Evolutionary conservation across 1,140 invertebrate species (phyloP).

Genomic region (Gryon sp.): DNA sequence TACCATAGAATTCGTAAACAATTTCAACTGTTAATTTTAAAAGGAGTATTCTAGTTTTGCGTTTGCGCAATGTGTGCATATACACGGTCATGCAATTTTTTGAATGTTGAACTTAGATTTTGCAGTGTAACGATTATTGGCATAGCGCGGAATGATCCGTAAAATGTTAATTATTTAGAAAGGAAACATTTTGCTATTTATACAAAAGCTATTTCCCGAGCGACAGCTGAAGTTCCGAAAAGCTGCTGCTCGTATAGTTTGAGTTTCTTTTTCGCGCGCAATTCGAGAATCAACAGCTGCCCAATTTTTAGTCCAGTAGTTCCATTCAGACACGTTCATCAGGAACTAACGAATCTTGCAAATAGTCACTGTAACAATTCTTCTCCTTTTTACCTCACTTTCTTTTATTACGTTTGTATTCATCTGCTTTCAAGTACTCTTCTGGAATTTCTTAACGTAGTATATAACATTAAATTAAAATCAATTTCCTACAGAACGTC

Average conservation of each 20-base stretch:
- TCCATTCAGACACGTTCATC: slow-evolving; percentile 45
- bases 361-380: slow-evolving; percentile 12
- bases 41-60: too few species aligned
- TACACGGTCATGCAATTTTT: too few species aligned
- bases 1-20: too few species aligned
- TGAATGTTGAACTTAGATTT: too few species aligned
- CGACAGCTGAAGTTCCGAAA: slow-evolving; percentile 50
- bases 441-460: not conserved
- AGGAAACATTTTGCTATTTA: slow-evolving; percentile 56
- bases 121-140: slow-evolving; percentile 4
- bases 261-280: slow-evolving; percentile 45
- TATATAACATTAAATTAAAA: slow-evolving; percentile 17
- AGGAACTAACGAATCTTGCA: slow-evolving; percentile 31
- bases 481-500: not conserved
- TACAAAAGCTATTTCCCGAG: slow-evolving; percentile 48
- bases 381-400: not conserved
- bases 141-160: slow-evolving; percentile 24
- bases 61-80: too few species aligned
- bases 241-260: slow-evolving; percentile 15
- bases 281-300: slow-evolving; percentile 52
- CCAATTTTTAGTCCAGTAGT: slow-evolving; percentile 22
- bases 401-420: too few species aligned
- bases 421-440: not conserved
- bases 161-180: slow-evolving; percentile 53
- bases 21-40: too few species aligned